Evolutionary conservation across 2,888 invertebrate species (phyloP), one percentile per base, ranked within the genome.

Genomic region (Chaetogeoica ovagalla): DNA sequence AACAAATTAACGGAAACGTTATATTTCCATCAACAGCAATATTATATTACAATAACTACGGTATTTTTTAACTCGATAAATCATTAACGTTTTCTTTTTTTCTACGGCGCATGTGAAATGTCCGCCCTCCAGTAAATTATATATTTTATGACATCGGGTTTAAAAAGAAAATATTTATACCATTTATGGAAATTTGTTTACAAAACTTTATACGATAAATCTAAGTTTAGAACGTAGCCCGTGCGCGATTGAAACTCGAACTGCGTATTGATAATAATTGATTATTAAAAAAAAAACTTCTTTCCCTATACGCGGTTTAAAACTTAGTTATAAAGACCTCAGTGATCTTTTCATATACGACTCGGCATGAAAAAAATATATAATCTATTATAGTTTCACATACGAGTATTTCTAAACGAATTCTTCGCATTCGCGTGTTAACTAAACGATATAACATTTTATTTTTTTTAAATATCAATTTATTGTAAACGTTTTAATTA

Each of bases 141-240:
- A 72, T 60, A 60, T 66, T 66, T 66, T 21, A 23, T 60, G 23
- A 60, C 43, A 13, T 23, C 2, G 72, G 60, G 7, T 48, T 23
- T 72, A n/a, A 65, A 43, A 65, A n/a, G n/a, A n/a, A 21, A 66
- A 21, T 23, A 48, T 9, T 68, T 23, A 60, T 60, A 43, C 70
- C 19, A 60, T 60, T 72, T 43, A 62, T 60, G 72, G 48, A 60
- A 72, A 72, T 43, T 19, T 17, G 23, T 37, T 21, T 59, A 9
- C 17, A 6, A 43, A 59, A 43, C 21, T 21, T 59, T 17, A 21
- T 59, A 17, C 21, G 52, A 57, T 70, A 59, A 71, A 43, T 23
- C 6, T 23, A 23, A 43, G 59, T 30, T 17, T 21, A n/a, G 19
- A n/a, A n/a, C n/a, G 59, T 39, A 17, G 21, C 13, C 21, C n/a